phyloP scores from a whole-genome alignment of 1,140 invertebrate species.

The Riptortus pedestris region DNA sequence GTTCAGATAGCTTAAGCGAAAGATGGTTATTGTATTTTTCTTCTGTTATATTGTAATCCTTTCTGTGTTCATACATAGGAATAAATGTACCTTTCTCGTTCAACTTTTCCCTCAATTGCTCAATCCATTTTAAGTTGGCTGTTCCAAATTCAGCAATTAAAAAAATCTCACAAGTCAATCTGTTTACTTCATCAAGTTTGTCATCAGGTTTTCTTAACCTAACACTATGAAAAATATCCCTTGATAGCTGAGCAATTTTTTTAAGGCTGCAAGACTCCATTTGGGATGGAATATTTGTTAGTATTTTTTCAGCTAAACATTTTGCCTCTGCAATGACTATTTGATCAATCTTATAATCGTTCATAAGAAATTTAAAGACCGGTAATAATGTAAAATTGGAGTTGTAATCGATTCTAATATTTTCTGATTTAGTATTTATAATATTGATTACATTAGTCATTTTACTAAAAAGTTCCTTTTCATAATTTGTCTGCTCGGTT shows the following conservation, averaged over 20 bases:
- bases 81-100: background rate
- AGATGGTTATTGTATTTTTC: background rate
- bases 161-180: background rate
- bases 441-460: too few species aligned
- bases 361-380: too few species aligned
- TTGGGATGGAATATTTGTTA: background rate
- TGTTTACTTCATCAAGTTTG: too few species aligned
- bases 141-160: background rate
- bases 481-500: too few species aligned
- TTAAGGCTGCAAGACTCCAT: background rate
- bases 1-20: background rate
- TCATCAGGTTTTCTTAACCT: background rate
- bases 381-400: too few species aligned
- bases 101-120: background rate
- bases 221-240: background rate
- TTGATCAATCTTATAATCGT: too few species aligned
- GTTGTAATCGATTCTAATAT: too few species aligned
- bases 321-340: too few species aligned
- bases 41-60: background rate
- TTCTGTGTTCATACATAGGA: background rate
- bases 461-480: too few species aligned
- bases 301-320: too few species aligned
- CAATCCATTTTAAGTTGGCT: background rate
- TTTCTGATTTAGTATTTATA: too few species aligned
- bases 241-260: background rate